phyloP scores from a whole-genome alignment of 2,888 invertebrate genomes.

The Volucella inflata region DNA sequence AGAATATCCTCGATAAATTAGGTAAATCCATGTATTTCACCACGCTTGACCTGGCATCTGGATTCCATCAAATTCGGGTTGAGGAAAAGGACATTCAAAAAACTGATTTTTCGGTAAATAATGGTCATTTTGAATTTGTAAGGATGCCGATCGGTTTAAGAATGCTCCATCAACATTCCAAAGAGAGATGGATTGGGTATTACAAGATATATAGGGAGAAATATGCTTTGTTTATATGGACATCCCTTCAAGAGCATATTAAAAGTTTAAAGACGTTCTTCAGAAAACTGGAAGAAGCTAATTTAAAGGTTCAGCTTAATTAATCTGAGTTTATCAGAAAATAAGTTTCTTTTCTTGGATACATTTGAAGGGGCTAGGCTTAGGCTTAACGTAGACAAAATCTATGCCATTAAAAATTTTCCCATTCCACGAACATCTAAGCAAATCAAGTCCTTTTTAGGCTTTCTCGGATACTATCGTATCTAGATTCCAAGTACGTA shows the following conservation, averaged over 20 bases:
- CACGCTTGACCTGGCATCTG: conserved; percentile 15
- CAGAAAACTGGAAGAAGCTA: no score
- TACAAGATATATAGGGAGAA: neutral
- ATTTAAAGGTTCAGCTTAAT: no score
- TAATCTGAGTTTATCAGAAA: conserved; percentile 76
- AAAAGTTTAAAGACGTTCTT: no score
- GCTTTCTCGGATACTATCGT: conserved; percentile 67
- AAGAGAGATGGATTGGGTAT: conserved; percentile 23
- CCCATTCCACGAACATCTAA: conserved; percentile 35
- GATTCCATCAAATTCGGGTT: conserved; percentile 50
- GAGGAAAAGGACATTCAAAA: conserved; percentile 19
- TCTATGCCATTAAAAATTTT: conserved; percentile 42
- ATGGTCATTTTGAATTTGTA: conserved; percentile 23
- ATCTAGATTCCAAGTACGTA: conserved; percentile 16
- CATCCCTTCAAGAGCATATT: no score
- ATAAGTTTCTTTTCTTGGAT: conserved; percentile 76
- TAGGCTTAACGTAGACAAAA: conserved; percentile 76
- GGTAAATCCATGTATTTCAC: conserved; percentile 74
- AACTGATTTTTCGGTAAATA: conserved; percentile 10
- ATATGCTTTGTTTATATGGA: conserved; percentile 29
- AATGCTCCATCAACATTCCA: conserved; percentile 26
- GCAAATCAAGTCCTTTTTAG: conserved; percentile 70
- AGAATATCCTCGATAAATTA: conserved; percentile 78
- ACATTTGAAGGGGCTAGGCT: conserved; percentile 75
- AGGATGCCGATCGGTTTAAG: conserved; percentile 27